These are phyloP conservation scores for Myrmecobius fasciatus DNA, from an alignment of 2,113 vertebrate species.

Conservation along the genomic window DNA sequence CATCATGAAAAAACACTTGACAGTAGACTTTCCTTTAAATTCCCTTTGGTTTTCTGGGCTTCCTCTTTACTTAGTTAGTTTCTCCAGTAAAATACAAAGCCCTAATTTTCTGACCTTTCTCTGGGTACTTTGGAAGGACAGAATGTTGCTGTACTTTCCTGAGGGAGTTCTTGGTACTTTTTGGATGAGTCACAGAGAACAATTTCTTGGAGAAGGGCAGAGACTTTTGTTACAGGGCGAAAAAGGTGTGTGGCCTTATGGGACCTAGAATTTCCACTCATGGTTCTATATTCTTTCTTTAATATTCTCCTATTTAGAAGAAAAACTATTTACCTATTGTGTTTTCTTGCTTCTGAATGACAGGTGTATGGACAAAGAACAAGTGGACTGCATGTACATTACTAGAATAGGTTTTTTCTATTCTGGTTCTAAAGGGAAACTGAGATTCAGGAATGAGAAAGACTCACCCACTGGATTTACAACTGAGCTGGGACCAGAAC, in stretches of 20 bases:
- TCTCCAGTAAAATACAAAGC: constrained; percentile 25
- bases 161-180: constrained; percentile 29
- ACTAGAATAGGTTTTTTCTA: constrained; percentile 3
- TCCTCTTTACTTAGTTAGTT: constrained; percentile 40
- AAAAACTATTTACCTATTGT: not conserved
- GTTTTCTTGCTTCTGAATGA: not conserved
- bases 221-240: constrained; percentile 3
- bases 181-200: constrained; percentile 45
- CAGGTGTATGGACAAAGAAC: not conserved
- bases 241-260: not conserved
- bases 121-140: constrained; percentile 29
- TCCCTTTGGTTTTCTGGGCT: constrained; percentile 27
- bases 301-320: constrained; percentile 18
- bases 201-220: constrained; percentile 13
- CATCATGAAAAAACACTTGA: constrained; percentile 60
- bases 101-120: constrained; percentile 31
- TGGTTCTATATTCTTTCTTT: constrained; percentile 14
- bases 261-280: constrained; percentile 16
- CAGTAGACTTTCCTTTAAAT: not conserved
- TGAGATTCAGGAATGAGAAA: constrained; percentile 43
- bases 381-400: not conserved
- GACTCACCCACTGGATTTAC: constrained; percentile 59
- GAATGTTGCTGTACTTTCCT: not conserved
- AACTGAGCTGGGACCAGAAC: constrained; percentile 63
- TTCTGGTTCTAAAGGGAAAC: constrained; percentile 55